Evolutionary conservation across 2,797 vertebrate species (phyloP).

Genomic region (Lerista edwardsae): DNA sequence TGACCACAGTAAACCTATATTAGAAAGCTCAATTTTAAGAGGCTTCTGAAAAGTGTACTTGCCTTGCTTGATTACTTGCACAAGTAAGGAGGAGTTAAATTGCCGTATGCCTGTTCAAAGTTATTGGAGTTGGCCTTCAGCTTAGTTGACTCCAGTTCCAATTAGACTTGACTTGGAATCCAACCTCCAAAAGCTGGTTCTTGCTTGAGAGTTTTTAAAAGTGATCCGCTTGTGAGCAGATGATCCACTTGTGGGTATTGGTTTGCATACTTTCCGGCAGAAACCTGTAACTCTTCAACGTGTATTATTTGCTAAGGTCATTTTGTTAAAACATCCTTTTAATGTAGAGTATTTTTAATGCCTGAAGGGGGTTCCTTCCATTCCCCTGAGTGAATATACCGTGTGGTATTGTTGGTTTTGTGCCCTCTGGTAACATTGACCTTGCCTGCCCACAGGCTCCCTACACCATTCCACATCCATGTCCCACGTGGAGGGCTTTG

Average conservation of each 20-base stretch:
- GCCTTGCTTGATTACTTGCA: background rate
- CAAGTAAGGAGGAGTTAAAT: background rate
- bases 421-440: background rate
- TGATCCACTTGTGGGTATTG: background rate
- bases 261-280: background rate
- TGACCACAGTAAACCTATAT: background rate
- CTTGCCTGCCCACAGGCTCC: conserved; percentile 76
- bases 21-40: background rate
- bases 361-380: background rate
- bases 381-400: background rate
- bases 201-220: background rate
- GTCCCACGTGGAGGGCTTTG: conserved; percentile 90
- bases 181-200: background rate
- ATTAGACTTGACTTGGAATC: conserved; percentile 6
- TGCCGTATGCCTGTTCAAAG: too few relatives aligned
- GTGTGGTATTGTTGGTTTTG: background rate
- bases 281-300: background rate
- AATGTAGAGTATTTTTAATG: background rate
- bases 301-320: background rate
- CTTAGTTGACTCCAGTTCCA: background rate
- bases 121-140: too few relatives aligned
- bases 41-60: background rate
- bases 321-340: background rate
- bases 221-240: too few relatives aligned
- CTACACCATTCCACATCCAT: conserved; percentile 92